phyloP scores from a whole-genome alignment of 2,888 invertebrate genomes.

The Fragum fragum region DNA sequence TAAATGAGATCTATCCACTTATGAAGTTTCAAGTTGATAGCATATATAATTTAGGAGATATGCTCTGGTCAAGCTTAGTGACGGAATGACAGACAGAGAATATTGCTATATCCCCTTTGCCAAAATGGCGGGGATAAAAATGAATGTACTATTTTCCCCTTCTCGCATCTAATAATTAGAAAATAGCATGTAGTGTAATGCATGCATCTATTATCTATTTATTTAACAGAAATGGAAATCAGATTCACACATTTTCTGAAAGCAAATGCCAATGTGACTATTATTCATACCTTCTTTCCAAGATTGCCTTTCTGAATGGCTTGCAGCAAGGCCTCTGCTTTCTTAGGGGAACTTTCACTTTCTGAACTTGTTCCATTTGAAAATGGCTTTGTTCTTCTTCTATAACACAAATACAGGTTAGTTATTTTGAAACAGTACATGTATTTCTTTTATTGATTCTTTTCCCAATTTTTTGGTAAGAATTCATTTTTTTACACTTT shows the following conservation, averaged over 20 bases:
- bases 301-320: constrained; percentile 65
- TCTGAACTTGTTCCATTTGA: constrained; percentile 83
- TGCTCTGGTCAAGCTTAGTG: too few species aligned
- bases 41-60: too few species aligned
- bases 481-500: too few species aligned
- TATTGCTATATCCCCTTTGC: too few species aligned
- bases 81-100: too few species aligned
- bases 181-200: not conserved
- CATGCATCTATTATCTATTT: not conserved
- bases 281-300: constrained; percentile 46
- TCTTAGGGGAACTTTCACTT: constrained; percentile 64
- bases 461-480: too few species aligned
- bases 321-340: constrained; percentile 69
- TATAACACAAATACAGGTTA: constrained; percentile 51
- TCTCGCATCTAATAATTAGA: not conserved
- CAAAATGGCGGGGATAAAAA: too few species aligned
- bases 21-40: too few species aligned
- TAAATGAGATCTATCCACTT: too few species aligned
- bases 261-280: not conserved
- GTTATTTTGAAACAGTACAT: too few species aligned
- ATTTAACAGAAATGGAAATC: not conserved
- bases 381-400: constrained; percentile 71
- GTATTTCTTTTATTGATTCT: too few species aligned
- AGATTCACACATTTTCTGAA: not conserved
- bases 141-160: not conserved